Conservation (phyloP, 2,797 vertebrate genomes). For the Columba guinea region DNA sequence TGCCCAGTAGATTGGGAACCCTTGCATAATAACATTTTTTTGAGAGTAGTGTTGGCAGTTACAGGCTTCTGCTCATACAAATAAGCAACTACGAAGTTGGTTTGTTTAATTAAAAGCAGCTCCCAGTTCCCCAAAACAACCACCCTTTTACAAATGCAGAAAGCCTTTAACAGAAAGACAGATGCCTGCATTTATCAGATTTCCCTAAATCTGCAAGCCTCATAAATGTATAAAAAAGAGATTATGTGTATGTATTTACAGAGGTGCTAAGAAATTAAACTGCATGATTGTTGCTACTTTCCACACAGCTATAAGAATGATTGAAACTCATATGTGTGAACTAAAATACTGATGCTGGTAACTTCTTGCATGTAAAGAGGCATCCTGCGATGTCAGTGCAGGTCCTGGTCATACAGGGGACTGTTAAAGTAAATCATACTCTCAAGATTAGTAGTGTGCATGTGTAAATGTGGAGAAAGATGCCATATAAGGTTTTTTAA, state of each 20-base stretch:
- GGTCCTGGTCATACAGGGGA: neutral
- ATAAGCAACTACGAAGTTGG: neutral
- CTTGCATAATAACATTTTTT: neutral
- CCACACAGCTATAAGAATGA: neutral
- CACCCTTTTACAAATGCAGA: neutral
- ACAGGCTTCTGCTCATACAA: neutral
- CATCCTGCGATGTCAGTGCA: neutral
- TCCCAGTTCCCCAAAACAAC: neutral
- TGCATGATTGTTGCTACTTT: neutral
- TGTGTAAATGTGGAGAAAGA: neutral
- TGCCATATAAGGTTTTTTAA: neutral
- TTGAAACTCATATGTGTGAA: neutral
- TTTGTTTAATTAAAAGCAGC: constrained; percentile 36
- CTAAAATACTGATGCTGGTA: neutral
- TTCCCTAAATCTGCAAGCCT: neutral
- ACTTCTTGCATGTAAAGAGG: neutral
- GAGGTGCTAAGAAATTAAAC: neutral
- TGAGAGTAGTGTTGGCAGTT: neutral
- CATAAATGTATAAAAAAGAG: neutral
- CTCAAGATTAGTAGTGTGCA: neutral
- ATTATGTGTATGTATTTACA: neutral
- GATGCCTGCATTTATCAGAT: neutral
- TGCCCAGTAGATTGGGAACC: neutral
- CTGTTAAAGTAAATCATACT: neutral
- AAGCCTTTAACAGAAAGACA: neutral